Evolutionary conservation across 2,888 invertebrate species (phyloP).

Genomic region (Criorhina ranunculi): DNA sequence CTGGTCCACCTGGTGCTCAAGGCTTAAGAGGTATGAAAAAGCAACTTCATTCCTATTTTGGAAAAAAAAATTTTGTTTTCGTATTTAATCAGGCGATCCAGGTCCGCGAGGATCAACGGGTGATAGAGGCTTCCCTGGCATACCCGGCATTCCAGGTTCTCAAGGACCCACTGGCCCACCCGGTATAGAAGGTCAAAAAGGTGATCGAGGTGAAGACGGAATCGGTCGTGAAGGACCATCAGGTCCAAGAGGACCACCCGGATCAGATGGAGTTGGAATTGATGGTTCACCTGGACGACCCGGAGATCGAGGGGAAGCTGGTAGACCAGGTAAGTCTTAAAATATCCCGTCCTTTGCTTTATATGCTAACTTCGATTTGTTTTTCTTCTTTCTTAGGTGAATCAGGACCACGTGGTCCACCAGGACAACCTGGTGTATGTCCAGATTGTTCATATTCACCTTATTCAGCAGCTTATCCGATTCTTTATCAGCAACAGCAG

Average conservation of each 20-base stretch:
- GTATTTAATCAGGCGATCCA: constrained; percentile 85
- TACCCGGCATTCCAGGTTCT: constrained; percentile 89
- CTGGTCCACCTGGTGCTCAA: constrained; percentile 87
- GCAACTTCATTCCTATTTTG: not conserved
- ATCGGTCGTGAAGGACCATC: constrained; percentile 87
- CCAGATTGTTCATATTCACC: constrained; percentile 79
- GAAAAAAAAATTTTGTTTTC: not conserved
- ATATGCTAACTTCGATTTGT: constrained; percentile 75
- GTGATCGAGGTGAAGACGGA: constrained; percentile 90
- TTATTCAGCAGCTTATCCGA: constrained; percentile 80
- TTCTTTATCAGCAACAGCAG: constrained; percentile 79
- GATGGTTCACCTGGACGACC: constrained; percentile 88
- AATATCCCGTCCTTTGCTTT: constrained; percentile 12
- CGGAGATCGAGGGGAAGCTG: constrained; percentile 91
- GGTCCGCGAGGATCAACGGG: constrained; percentile 86
- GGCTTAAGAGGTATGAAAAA: constrained; percentile 86
- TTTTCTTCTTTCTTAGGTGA: constrained; percentile 84
- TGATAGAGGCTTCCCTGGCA: constrained; percentile 90
- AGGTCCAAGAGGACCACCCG: constrained; percentile 90
- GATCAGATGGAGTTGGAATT: constrained; percentile 90
- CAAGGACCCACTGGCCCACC: constrained; percentile 85
- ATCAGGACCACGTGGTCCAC: constrained; percentile 88
- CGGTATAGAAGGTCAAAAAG: constrained; percentile 88
- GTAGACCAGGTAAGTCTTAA: constrained; percentile 87
- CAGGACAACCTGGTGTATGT: constrained; percentile 85